phyloP scores from a whole-genome alignment of 2,888 invertebrate genomes.

The Heliconius aoede region DNA sequence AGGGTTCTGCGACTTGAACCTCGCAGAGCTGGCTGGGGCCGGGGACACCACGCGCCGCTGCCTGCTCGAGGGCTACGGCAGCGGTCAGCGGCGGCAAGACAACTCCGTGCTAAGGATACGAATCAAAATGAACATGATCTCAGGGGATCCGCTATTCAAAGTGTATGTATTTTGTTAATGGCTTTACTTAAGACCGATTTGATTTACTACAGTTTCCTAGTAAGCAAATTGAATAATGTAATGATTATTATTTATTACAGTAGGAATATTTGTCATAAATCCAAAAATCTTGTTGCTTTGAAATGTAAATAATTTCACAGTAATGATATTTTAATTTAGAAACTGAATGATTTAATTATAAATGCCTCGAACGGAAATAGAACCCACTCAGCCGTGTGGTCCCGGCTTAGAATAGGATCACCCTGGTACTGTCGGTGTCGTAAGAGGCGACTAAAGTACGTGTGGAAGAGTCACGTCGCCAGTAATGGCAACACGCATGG shows the following conservation, averaged over 20 bases:
- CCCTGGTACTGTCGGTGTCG: too few relatives aligned
- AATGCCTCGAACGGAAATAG: not conserved
- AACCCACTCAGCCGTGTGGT: too few relatives aligned
- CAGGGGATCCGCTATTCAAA: constrained; percentile 98
- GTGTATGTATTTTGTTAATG: constrained; percentile 94
- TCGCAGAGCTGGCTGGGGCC: constrained; percentile 98
- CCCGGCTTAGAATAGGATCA: too few relatives aligned
- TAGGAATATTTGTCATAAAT: not conserved
- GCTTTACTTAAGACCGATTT: too few relatives aligned
- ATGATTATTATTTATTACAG: not conserved
- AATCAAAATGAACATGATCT: constrained; percentile 96
- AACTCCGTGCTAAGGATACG: constrained; percentile 97
- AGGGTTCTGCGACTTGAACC: constrained; percentile 98
- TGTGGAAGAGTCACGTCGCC: too few relatives aligned
- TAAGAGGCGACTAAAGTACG: too few relatives aligned
- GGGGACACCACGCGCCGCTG: constrained; percentile 94
- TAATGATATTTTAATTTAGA: not conserved
- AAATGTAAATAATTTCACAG: constrained; percentile 2
- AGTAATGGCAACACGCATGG: too few relatives aligned
- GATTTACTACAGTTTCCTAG: too few relatives aligned
- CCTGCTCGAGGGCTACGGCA: constrained; percentile 97
- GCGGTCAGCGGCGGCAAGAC: constrained; percentile 94
- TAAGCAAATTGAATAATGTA: not conserved
- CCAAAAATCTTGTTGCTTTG: too few relatives aligned
- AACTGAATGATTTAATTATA: not conserved